These are phyloP conservation scores for Nymphalis io DNA, from an alignment of 1,140 invertebrate species.

Conservation along the genomic window DNA sequence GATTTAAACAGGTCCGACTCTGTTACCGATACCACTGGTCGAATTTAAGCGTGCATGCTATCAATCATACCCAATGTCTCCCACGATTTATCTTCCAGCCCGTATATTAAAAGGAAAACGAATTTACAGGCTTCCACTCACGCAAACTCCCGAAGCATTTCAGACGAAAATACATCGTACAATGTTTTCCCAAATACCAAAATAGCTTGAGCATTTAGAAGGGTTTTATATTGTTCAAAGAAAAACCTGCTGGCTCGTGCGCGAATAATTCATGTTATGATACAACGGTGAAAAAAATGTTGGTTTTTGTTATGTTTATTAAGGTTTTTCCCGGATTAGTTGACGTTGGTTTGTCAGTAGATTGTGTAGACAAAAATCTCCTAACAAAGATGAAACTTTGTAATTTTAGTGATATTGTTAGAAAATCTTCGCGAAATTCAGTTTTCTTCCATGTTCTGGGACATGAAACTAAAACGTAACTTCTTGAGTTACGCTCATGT, in stretches of 20 bases:
- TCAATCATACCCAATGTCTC: conserved; percentile 65
- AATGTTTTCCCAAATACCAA: conserved; percentile 8
- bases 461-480: conserved; percentile 25
- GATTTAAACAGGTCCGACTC: conserved; percentile 15
- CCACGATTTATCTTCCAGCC: conserved; percentile 62
- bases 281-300: conserved; percentile 43
- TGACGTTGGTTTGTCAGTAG: conserved; percentile 36
- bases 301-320: conserved; percentile 46
- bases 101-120: conserved; percentile 63
- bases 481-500: conserved; percentile 23
- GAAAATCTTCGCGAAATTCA: conserved; percentile 28
- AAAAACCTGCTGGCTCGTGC: conserved; percentile 40
- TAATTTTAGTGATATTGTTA: conserved; percentile 25
- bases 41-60: conserved; percentile 51
- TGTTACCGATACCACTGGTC: conserved; percentile 35
- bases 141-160: conserved; percentile 13
- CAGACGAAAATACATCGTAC: conserved; percentile 35
- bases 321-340: conserved; percentile 39
- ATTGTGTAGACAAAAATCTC: conserved; percentile 21
- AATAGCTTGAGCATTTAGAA: conserved; percentile 28
- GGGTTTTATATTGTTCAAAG: conserved; percentile 25
- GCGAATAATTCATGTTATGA: conserved; percentile 58
- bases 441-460: conserved; percentile 17
- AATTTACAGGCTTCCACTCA: conserved; percentile 38
- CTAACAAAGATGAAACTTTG: conserved; percentile 29